These are phyloP conservation scores for Arothron firmamentum DNA, from an alignment of 2,113 vertebrate species.

Conservation along the genomic window DNA sequence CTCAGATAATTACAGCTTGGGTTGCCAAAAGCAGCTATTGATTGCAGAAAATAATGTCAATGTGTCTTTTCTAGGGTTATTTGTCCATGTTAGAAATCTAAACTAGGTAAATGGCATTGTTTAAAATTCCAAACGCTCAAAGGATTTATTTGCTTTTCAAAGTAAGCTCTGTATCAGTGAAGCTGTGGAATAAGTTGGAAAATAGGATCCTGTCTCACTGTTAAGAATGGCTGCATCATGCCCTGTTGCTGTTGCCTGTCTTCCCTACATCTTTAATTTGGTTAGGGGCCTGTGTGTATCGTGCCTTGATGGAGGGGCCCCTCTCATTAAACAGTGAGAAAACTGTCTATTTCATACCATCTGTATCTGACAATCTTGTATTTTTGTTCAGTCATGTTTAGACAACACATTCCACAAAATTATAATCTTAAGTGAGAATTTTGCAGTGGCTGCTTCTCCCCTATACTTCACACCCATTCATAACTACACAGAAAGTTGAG, in stretches of 20 bases:
- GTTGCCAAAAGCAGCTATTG: slow-evolving; percentile 22
- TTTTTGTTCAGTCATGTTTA: too few relatives aligned
- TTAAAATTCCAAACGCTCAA: slow-evolving; percentile 5
- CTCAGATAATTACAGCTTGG: slow-evolving; percentile 11
- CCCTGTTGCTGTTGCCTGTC: slow-evolving; percentile 2
- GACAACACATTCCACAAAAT: too few relatives aligned
- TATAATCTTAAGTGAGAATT: too few relatives aligned
- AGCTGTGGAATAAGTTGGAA: slow-evolving; percentile 7
- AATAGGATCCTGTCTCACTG: slow-evolving; percentile 10
- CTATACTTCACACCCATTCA: not conserved
- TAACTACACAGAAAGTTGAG: not conserved
- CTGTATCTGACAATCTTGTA: too few relatives aligned
- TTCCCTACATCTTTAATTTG: slow-evolving; percentile 1
- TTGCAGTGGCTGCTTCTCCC: not conserved
- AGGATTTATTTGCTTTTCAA: not conserved
- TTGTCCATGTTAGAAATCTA: slow-evolving; percentile 3
- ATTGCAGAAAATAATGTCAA: slow-evolving; percentile 16
- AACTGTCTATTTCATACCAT: too few relatives aligned
- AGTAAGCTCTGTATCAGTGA: not conserved
- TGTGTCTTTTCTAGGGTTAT: not conserved
- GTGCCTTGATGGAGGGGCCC: too few relatives aligned
- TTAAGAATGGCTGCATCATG: not conserved
- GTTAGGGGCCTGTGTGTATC: too few relatives aligned
- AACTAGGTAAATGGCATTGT: slow-evolving; percentile 24
- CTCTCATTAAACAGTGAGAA: too few relatives aligned